Evolutionary conservation across 2,888 invertebrate species (phyloP).

Genomic region (Eupsilia transversa): DNA sequence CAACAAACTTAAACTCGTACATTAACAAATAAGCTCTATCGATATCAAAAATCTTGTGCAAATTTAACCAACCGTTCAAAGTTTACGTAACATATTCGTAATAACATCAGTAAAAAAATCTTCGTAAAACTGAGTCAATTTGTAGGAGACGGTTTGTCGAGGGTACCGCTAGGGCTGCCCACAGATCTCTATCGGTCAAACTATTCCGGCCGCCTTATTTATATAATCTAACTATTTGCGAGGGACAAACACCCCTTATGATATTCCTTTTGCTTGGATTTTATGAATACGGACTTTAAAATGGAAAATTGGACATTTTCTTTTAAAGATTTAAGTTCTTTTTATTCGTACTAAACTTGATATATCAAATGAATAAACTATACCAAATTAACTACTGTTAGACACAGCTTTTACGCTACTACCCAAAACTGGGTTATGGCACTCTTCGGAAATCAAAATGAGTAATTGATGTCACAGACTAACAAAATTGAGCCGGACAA

Average conservation of each 20-base stretch:
- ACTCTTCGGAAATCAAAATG: conserved; percentile 23
- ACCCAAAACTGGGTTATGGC: not conserved
- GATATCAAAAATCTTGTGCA: conserved; percentile 42
- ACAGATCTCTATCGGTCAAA: conserved; percentile 86
- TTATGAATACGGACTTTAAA: conserved; percentile 55
- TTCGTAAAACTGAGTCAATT: conserved; percentile 87
- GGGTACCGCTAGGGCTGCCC: conserved; percentile 75
- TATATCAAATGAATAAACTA: not conserved
- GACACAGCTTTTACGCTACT: not conserved
- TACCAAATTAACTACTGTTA: too few species aligned
- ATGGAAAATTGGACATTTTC: conserved; percentile 19
- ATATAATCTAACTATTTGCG: conserved; percentile 90
- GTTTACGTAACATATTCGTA: conserved; percentile 74
- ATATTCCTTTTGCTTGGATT: conserved; percentile 58
- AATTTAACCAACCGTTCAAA: conserved; percentile 70
- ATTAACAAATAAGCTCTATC: conserved; percentile 20
- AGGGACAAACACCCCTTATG: conserved; percentile 87
- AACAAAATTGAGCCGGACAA: conserved; percentile 10
- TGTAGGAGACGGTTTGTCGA: conserved; percentile 73
- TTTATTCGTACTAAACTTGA: not conserved
- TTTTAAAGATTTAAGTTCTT: not conserved
- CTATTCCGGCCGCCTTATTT: conserved; percentile 88
- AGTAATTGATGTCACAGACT: conserved; percentile 36
- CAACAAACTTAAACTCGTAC: not conserved
- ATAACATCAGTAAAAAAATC: conserved; percentile 83